Evolutionary conservation across 2,797 vertebrate genomes (phyloP).

Genomic region (Threskiornis aethiopicus): DNA sequence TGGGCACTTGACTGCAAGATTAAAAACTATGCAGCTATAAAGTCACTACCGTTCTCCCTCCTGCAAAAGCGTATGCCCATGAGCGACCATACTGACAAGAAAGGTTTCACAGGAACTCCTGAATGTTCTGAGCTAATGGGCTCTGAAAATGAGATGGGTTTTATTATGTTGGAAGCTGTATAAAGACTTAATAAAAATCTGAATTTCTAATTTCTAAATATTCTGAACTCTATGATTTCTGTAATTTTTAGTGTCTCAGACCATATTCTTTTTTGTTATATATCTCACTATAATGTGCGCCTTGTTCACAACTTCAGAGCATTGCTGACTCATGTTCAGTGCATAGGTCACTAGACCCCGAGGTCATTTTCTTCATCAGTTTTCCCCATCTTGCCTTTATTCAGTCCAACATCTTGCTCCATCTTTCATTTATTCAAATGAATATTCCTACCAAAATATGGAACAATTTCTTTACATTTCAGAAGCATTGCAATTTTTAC

Average conservation of each 20-base stretch:
- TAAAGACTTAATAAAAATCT: neutral
- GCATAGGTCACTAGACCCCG: fast-evolving
- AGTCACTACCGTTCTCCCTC: neutral
- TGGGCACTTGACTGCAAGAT: neutral
- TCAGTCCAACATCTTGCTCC: neutral
- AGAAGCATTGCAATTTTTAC: neutral
- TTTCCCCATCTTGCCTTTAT: neutral
- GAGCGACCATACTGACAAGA: neutral
- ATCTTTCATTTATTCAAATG: neutral
- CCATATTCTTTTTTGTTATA: neutral
- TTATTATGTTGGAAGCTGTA: neutral
- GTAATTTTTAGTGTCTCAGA: neutral
- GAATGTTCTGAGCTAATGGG: neutral
- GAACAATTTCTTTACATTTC: neutral
- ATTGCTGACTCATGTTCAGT: neutral
- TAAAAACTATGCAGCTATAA: neutral
- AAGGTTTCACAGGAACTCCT: neutral
- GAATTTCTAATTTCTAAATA: neutral
- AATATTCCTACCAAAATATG: neutral
- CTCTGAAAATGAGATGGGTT: neutral
- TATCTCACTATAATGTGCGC: neutral
- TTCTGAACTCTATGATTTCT: neutral
- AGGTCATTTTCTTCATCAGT: neutral
- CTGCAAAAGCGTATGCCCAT: neutral
- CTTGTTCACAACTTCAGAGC: neutral